phyloP scores from a whole-genome alignment of 2,113 vertebrate genomes.

The Verasper variegatus region DNA sequence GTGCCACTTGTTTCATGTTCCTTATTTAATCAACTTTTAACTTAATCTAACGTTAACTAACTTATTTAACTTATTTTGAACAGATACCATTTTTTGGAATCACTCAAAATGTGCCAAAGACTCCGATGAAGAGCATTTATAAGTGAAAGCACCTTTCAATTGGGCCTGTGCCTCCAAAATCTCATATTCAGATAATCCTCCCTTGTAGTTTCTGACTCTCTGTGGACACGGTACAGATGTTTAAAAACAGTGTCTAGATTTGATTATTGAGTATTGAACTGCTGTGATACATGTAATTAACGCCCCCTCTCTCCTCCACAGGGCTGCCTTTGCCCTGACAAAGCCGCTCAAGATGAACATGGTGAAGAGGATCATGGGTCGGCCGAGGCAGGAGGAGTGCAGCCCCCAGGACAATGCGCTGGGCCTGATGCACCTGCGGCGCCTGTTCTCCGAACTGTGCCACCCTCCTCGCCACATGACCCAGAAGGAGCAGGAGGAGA shows the following conservation, averaged over 20 bases:
- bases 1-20: no score
- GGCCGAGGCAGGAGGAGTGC: constrained; percentile 97
- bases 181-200: no score
- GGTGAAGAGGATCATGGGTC: constrained; percentile 99
- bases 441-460: constrained; percentile 97
- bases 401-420: constrained; percentile 98
- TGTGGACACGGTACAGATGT: background rate
- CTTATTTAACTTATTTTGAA: no score
- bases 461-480: constrained; percentile 98
- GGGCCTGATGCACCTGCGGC: constrained; percentile 96
- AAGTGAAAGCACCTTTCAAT: no score
- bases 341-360: constrained; percentile 96
- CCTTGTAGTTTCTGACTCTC: no score
- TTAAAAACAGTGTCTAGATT: no score
- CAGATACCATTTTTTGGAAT: no score
- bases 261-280: background rate
- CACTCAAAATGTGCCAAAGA: no score
- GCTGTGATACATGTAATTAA: background rate
- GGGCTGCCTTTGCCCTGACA: constrained; percentile 84
- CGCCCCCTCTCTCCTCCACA: constrained; percentile 44
- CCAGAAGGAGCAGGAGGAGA: constrained; percentile 99
- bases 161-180: no score
- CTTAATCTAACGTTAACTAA: no score
- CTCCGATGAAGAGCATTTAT: no score
- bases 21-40: no score